phyloP scores from a whole-genome alignment of 2,797 vertebrate species.

The Lycodopsis pacificus region DNA sequence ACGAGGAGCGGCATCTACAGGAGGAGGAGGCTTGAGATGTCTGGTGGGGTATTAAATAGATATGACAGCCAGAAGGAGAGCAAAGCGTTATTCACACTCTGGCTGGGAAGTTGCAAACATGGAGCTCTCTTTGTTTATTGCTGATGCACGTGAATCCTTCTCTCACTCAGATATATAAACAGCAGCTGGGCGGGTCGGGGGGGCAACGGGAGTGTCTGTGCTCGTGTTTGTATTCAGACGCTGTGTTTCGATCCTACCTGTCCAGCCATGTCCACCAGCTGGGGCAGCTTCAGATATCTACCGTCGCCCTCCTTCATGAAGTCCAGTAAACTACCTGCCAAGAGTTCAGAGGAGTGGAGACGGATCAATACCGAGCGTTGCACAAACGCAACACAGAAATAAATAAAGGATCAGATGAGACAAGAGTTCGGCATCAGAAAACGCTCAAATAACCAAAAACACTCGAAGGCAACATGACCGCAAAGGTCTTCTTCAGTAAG shows the following conservation, averaged over 20 bases:
- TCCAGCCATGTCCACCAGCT: slow-evolving; percentile 98
- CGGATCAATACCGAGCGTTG: neutral
- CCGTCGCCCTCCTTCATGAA: slow-evolving; percentile 98
- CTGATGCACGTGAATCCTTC: slow-evolving; percentile 6
- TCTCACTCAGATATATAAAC: neutral
- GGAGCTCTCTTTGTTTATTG: slow-evolving; percentile 12
- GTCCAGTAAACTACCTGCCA: slow-evolving; percentile 94
- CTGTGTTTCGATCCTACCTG: slow-evolving; percentile 85
- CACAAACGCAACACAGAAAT: neutral
- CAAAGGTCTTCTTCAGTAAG: neutral
- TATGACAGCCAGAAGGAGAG: slow-evolving; percentile 66
- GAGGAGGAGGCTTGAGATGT: slow-evolving; percentile 32
- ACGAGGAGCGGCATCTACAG: slow-evolving; percentile 47
- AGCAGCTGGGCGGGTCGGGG: slow-evolving; percentile 33
- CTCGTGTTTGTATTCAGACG: neutral
- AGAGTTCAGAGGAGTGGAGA: slow-evolving; percentile 19
- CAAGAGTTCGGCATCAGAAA: neutral
- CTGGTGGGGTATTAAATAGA: slow-evolving; percentile 64
- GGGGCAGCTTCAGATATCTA: slow-evolving; percentile 95
- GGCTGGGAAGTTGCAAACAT: slow-evolving; percentile 6
- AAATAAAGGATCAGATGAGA: neutral
- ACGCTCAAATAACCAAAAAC: neutral
- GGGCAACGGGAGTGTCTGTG: neutral
- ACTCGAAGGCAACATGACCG: neutral
- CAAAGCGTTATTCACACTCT: slow-evolving; percentile 29